These are phyloP conservation scores for Peucedramus taeniatus DNA, from an alignment of 2,113 vertebrate species.

Conservation along the genomic window DNA sequence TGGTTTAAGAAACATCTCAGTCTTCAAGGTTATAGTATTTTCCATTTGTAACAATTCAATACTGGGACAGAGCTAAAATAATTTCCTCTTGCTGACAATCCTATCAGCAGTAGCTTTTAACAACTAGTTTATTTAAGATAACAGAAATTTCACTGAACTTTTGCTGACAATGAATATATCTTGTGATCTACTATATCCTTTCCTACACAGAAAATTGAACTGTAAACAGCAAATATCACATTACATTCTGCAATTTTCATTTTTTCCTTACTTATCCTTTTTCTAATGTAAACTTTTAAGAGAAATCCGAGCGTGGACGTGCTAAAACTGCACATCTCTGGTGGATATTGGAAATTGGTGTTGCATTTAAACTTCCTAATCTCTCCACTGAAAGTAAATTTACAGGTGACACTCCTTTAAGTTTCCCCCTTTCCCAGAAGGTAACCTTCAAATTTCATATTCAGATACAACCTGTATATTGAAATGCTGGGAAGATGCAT, in stretches of 20 bases:
- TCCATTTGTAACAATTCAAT: background rate
- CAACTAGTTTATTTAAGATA: background rate
- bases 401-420: background rate
- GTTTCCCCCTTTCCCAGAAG: background rate
- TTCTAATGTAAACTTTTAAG: background rate
- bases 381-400: background rate
- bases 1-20: background rate
- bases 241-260: background rate
- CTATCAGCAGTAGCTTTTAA: slow-evolving; percentile 21
- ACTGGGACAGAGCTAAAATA: background rate
- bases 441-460: background rate
- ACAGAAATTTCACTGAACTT: background rate
- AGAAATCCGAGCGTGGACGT: background rate
- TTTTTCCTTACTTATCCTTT: background rate
- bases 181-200: background rate
- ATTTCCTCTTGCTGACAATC: slow-evolving; percentile 34
- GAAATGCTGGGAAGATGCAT: background rate
- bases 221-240: background rate
- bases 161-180: background rate
- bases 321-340: background rate
- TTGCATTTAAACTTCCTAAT: background rate
- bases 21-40: background rate
- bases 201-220: background rate
- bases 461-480: background rate
- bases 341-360: background rate